phyloP scores from a whole-genome alignment of 1,140 invertebrate genomes.

The Drosophila pectinifera region DNA sequence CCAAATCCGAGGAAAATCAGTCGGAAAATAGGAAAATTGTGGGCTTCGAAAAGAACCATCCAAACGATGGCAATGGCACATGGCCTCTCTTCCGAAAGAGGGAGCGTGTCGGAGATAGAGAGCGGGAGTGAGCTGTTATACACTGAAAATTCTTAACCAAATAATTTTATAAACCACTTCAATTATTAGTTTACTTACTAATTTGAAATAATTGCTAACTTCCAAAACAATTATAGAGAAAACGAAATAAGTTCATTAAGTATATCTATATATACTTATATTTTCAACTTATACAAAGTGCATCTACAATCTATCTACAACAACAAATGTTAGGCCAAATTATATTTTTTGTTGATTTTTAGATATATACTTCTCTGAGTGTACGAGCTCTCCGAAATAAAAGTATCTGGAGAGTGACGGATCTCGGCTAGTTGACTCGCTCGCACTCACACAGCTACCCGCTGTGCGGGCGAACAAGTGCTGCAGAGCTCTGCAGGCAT shows the following conservation, averaged over 20 bases:
- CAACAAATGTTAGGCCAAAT: no score
- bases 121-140: conserved; percentile 3
- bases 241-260: neutral
- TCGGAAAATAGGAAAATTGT: conserved; percentile 39
- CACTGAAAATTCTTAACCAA: conserved; percentile 3
- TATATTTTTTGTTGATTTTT: neutral
- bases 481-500: neutral
- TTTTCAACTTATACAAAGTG: no score
- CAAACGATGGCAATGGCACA: neutral
- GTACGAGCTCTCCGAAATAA: conserved; percentile 19
- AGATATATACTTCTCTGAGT: neutral
- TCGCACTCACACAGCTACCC: conserved; percentile 21
- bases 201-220: neutral
- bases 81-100: conserved; percentile 28
- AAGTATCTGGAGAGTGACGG: conserved; percentile 54
- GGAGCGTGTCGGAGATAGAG: conserved; percentile 16
- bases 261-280: no score
- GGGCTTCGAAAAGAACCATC: conserved; percentile 19
- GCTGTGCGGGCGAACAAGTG: conserved; percentile 44
- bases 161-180: no score
- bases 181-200: no score
- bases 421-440: conserved; percentile 9
- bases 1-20: conserved; percentile 25
- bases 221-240: neutral
- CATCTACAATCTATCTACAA: no score